Percentiles rank a stretch among this genome's conserved stretches.
Conservation (phyloP, 1,140 invertebrate genomes). For the Lucilia cuprina region DNA sequence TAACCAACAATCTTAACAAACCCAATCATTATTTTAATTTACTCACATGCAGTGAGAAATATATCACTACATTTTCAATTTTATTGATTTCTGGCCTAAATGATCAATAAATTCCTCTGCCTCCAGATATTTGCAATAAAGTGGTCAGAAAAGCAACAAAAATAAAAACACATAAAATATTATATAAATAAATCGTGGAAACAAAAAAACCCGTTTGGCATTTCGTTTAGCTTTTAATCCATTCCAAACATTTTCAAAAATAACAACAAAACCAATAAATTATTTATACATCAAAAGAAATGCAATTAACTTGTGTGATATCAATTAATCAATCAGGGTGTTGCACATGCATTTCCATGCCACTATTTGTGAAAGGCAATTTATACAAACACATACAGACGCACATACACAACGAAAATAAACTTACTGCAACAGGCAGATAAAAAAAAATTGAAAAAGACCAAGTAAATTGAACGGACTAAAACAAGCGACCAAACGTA, state of each 20-base stretch:
- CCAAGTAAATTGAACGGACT: neutral
- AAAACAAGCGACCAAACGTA: neutral
- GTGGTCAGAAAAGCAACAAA: neutral
- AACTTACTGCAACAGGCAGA: too few relatives aligned
- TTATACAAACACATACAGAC: neutral
- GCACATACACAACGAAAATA: too few relatives aligned
- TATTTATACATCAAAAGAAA: slow-evolving; percentile 12
- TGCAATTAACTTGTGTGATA: slow-evolving; percentile 14
- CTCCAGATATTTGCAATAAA: neutral
- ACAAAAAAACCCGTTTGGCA: neutral
- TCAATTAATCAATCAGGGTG: slow-evolving; percentile 17
- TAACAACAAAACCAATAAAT: slow-evolving; percentile 4
- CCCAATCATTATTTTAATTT: neutral
- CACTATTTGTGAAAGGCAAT: slow-evolving; percentile 9
- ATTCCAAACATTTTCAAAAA: slow-evolving; percentile 15
- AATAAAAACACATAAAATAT: neutral
- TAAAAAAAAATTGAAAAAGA: neutral
- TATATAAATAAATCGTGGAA: neutral
- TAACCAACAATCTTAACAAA: neutral
- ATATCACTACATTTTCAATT: neutral
- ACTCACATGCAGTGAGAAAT: neutral
- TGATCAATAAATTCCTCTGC: neutral
- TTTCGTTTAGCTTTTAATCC: neutral
- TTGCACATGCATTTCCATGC: slow-evolving; percentile 9
- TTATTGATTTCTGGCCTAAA: slow-evolving; percentile 2